phyloP scores from a whole-genome alignment of 2,113 vertebrate species.

The Bujurquina vittata region DNA sequence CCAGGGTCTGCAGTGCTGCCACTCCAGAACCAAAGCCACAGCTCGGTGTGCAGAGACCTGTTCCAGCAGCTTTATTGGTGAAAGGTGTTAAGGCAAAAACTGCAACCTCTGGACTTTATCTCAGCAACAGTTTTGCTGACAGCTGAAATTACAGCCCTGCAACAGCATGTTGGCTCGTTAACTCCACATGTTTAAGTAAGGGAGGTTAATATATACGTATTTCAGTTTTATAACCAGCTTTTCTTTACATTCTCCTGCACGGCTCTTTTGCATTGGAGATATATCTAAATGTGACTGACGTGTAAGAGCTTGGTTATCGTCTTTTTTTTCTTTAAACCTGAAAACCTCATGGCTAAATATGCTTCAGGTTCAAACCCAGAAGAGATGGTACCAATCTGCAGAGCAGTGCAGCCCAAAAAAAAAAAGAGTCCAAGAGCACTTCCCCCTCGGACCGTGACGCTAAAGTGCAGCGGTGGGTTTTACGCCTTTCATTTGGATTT shows the following conservation, averaged over 20 bases:
- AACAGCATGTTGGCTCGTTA: neutral
- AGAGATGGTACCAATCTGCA: too few species aligned
- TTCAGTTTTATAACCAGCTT: neutral
- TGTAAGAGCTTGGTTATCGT: too few species aligned
- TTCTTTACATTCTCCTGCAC: neutral
- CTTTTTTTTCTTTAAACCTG: fast-evolving
- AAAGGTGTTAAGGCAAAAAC: neutral
- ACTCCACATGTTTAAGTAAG: neutral
- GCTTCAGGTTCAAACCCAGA: too few species aligned
- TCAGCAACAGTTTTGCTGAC: neutral
- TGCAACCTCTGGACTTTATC: neutral
- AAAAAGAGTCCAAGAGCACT: too few species aligned
- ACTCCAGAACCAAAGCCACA: neutral
- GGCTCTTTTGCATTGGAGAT: neutral
- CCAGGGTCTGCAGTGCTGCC: neutral
- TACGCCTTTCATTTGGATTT: too few species aligned
- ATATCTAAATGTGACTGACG: neutral
- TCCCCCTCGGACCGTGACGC: too few species aligned
- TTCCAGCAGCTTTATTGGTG: neutral
- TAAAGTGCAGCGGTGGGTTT: too few species aligned
- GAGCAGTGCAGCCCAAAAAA: too few species aligned
- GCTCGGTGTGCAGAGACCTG: neutral
- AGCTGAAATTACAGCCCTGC: fast-evolving
- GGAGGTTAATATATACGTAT: neutral
- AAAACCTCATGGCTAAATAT: neutral